Base-by-base conservation (phyloP, 1,140 invertebrate species). In the Palaemon carinicauda region DNA sequence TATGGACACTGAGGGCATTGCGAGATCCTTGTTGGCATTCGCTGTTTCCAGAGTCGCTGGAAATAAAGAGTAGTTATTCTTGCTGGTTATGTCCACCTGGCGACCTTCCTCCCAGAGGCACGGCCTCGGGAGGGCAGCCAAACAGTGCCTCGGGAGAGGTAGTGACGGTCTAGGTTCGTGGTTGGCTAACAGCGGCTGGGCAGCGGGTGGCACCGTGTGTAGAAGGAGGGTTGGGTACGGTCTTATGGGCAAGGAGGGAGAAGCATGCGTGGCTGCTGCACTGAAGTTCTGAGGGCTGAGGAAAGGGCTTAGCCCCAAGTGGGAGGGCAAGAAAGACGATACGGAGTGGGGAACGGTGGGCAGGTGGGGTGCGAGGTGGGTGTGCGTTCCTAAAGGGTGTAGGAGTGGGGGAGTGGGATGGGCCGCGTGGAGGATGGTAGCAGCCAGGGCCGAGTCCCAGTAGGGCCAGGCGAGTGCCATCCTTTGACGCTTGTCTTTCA, bases 401-500 rank as follows among this genome's bases (percentile, higher is more conserved):
- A 87, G 53, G 53, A 77, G 79, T 21, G 85, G 79, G 24, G 69
- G 79, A 5, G 71, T 24, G 24, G 85, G 73, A 69, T 96, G 95
- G 0, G 97, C 96, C 0, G 97, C 97, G 90, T 97, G 96, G 1
- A 98, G 93, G 10, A 98, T 93, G 17, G 97, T 97, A 3, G 97
- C 97, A 1, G 97, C 97, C 87, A 99, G 94, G 1, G 96, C 94
- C 10, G 97, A 97, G 90, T 99, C 97, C 0, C 96, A 95, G 91
- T 98, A 98, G 0, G 98, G 97, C 98, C 98, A 99, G 0, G 96
- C 95, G 0, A 87, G 73, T 0, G 97, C 96, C 92, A 98, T 95
- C 10, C 97, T 92, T 91, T 99, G 98, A 0, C 98, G 93, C 90
- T 99, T 99, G 92, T 99, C 97, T 91, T 99, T 99, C 98, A 99